A percentile compares a stretch with the other conserved stretches of the same genome.
These are phyloP conservation scores for Barbus barbus DNA, from an alignment of 2,113 vertebrate genomes.

Conservation along the genomic window DNA sequence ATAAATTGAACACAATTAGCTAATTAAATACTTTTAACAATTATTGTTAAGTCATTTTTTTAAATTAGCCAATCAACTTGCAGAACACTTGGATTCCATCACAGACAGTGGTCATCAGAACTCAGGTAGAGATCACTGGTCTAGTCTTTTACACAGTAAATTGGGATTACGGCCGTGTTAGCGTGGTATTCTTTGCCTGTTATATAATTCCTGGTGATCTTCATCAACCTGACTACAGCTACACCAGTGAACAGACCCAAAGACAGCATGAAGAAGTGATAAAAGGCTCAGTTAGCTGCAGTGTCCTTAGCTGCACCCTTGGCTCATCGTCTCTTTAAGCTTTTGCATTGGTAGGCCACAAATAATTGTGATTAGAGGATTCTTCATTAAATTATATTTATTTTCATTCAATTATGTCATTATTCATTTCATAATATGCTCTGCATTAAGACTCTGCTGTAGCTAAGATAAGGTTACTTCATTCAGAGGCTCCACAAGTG, in stretches of 20 bases:
- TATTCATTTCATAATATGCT: not conserved
- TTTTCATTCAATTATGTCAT: not conserved
- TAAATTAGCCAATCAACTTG: no score
- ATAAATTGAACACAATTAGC: no score
- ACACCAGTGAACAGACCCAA: not conserved
- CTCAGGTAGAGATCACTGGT: not conserved
- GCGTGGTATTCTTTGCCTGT: conserved; percentile 58
- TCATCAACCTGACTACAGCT: conserved; percentile 54
- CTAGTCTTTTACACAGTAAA: conserved; percentile 57
- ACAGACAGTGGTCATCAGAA: not conserved
- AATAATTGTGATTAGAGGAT: not conserved
- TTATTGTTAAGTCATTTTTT: not conserved
- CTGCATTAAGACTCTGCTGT: not conserved
- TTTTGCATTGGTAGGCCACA: not conserved
- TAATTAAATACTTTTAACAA: not conserved
- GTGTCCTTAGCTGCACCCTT: conserved; percentile 30
- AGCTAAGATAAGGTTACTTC: not conserved
- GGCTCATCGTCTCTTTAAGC: not conserved
- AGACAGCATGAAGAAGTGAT: not conserved
- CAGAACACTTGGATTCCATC: not conserved
- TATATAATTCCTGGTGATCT: conserved; percentile 67
- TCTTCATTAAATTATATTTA: no score
- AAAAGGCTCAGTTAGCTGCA: not conserved
- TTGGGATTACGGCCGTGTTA: conserved; percentile 65
- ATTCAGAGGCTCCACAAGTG: not conserved